These are phyloP conservation scores for Lepidurus apus DNA, from an alignment of 1,140 invertebrate genomes.

Conservation along the genomic window DNA sequence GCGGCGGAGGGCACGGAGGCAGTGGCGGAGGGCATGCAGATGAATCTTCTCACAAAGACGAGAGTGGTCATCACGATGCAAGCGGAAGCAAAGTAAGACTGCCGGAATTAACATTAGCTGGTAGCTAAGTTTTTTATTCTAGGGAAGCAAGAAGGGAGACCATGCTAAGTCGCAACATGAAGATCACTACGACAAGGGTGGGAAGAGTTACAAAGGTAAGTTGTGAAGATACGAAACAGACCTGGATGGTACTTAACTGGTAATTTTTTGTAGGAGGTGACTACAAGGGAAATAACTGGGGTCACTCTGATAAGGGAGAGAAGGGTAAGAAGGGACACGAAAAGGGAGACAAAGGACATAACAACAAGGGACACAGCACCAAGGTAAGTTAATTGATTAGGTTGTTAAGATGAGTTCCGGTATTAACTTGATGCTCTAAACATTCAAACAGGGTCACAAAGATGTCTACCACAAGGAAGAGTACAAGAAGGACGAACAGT, in stretches of 20 bases:
- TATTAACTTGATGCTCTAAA: neutral
- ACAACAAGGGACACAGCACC: slow-evolving; percentile 37
- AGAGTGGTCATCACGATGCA: neutral
- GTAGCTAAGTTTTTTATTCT: neutral
- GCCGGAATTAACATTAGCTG: neutral
- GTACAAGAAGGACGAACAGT: slow-evolving; percentile 37
- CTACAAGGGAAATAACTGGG: slow-evolving; percentile 36
- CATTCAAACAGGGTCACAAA: slow-evolving; percentile 36
- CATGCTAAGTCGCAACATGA: neutral
- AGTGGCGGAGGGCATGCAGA: neutral
- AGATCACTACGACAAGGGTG: slow-evolving; percentile 31
- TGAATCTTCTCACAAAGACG: neutral
- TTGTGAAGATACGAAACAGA: neutral
- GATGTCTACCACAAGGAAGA: slow-evolving; percentile 39
- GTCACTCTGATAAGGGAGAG: slow-evolving; percentile 34
- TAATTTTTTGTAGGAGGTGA: slow-evolving; percentile 32
- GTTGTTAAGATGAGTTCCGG: neutral
- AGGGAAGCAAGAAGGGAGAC: slow-evolving; percentile 1
- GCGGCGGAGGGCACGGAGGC: neutral
- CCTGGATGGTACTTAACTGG: neutral
- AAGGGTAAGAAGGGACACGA: slow-evolving; percentile 38
- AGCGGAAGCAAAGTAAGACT: neutral
- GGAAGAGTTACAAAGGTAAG: slow-evolving; percentile 34
- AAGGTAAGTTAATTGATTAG: slow-evolving; percentile 32
- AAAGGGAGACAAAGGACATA: slow-evolving; percentile 36